A percentile compares a stretch with the other conserved stretches of the same genome.
phyloP scores from a whole-genome alignment of 2,888 invertebrate genomes.

The Halictus ligatus region DNA sequence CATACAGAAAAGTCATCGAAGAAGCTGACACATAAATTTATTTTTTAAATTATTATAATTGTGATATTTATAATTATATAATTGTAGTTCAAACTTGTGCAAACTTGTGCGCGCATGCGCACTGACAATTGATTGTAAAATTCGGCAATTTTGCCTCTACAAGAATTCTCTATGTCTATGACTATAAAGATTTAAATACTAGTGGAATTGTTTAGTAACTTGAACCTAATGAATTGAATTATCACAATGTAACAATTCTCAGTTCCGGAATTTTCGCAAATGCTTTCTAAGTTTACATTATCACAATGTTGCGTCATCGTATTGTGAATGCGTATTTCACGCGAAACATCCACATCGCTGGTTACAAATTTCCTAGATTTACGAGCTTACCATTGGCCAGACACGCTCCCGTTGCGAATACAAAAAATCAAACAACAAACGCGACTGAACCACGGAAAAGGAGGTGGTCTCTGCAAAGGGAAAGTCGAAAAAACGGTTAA shows the following conservation, averaged over 20 bases:
- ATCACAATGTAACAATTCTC: background rate
- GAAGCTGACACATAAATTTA: too few species aligned
- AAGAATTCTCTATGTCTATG: background rate
- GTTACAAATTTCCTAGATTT: slow-evolving; percentile 20
- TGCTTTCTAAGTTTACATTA: background rate
- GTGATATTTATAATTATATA: too few species aligned
- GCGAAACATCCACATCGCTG: background rate
- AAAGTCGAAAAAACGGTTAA: slow-evolving; percentile 32
- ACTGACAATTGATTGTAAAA: background rate
- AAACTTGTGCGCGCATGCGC: background rate
- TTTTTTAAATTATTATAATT: too few species aligned
- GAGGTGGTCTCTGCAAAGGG: slow-evolving; percentile 27
- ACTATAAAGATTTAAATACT: background rate
- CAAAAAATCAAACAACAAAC: slow-evolving; percentile 14
- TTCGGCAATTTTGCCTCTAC: background rate
- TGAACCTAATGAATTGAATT: background rate
- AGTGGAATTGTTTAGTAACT: background rate
- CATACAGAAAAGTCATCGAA: background rate
- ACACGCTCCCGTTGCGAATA: background rate
- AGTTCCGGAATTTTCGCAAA: background rate
- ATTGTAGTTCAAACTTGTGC: too few species aligned
- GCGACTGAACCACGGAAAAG: slow-evolving; percentile 9
- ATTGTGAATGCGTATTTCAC: slow-evolving; percentile 4
- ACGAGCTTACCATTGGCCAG: background rate
- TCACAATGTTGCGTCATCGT: too few species aligned